Conservation (phyloP, 1,140 invertebrate genomes). For the Tetramorium alpestre region DNA sequence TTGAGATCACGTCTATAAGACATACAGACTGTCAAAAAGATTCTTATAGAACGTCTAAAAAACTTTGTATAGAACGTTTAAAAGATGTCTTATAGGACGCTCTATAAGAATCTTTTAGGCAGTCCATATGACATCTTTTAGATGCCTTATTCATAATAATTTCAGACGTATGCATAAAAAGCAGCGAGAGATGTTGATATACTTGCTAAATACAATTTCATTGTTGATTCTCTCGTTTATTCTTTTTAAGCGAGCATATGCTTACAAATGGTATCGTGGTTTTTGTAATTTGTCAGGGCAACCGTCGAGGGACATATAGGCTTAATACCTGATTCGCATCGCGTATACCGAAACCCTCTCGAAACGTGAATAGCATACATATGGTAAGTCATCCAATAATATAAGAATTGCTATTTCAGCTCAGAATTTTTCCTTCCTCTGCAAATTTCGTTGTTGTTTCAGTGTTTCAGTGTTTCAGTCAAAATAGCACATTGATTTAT, state of each 20-base stretch:
- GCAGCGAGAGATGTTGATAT: background rate
- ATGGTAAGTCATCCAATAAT: constrained; percentile 12
- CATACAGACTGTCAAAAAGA: no score
- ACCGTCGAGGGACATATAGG: background rate
- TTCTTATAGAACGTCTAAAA: no score
- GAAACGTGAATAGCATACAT: constrained; percentile 29
- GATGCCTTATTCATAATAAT: no score
- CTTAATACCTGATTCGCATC: constrained; percentile 11
- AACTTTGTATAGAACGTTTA: no score
- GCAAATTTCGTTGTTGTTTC: constrained; percentile 5
- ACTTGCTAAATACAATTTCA: background rate
- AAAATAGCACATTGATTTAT: constrained; percentile 18
- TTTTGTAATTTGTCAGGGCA: constrained; percentile 19
- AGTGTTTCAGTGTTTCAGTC: background rate
- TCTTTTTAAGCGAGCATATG: constrained; percentile 1
- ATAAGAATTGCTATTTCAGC: background rate
- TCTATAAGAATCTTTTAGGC: no score
- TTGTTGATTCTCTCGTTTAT: background rate
- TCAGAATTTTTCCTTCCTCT: constrained; percentile 3
- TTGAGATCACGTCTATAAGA: no score
- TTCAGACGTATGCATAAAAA: no score
- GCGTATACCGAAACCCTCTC: background rate
- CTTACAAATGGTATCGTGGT: background rate
- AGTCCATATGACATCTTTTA: no score
- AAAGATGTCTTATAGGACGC: no score